Evolutionary conservation across 2,888 invertebrate species (phyloP).

Genomic region (Oligia strigilis): DNA sequence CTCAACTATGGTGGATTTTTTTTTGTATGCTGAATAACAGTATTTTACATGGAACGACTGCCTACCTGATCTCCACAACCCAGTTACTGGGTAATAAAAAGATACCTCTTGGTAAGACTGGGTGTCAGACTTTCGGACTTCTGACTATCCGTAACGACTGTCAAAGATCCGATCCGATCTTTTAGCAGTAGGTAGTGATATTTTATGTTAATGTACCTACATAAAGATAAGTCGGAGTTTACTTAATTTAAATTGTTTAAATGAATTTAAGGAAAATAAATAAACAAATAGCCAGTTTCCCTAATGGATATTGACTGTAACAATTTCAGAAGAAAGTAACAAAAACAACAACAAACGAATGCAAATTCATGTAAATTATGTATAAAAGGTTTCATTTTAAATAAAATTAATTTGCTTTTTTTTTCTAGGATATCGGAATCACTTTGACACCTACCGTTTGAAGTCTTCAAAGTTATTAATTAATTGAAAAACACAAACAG

Average conservation of each 20-base stretch:
- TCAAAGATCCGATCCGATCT: background rate
- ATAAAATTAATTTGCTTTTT: background rate
- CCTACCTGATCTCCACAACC: no score
- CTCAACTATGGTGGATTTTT: no score
- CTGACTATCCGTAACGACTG: no score
- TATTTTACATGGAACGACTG: no score
- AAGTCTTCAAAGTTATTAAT: no score
- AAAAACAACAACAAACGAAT: conserved; percentile 23
- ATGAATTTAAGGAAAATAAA: conserved; percentile 8
- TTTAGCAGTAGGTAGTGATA: background rate
- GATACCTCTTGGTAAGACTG: no score
- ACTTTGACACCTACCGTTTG: background rate
- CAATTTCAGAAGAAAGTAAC: conserved; percentile 13
- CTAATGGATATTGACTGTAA: conserved; percentile 20
- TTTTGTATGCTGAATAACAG: no score
- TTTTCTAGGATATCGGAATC: background rate
- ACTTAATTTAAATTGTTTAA: background rate
- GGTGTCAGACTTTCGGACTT: no score
- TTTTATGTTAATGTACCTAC: background rate
- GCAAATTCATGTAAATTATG: conserved; percentile 23
- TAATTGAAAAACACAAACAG: background rate
- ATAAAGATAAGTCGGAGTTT: background rate
- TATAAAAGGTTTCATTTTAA: background rate
- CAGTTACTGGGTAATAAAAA: no score
- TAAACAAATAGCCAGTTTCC: conserved; percentile 25